Percentiles rank a stretch among this genome's conserved stretches.
Evolutionary conservation across 2,888 invertebrate species (phyloP).

Genomic region (Plagodis pulveraria): DNA sequence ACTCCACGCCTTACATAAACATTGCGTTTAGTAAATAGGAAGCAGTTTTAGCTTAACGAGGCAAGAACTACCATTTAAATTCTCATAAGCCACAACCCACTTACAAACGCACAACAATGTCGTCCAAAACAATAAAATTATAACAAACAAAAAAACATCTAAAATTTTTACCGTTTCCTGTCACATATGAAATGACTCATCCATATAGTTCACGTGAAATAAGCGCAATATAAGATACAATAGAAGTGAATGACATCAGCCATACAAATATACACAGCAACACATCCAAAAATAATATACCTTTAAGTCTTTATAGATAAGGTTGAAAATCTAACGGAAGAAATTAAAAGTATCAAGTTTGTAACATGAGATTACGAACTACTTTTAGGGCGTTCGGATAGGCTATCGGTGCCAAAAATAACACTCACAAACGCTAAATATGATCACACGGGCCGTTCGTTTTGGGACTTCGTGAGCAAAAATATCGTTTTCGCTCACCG

Average conservation of each 20-base stretch:
- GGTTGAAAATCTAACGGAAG: constrained; percentile 42
- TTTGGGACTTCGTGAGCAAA: too few relatives aligned
- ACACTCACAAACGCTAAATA: too few relatives aligned
- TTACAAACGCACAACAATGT: constrained; percentile 41
- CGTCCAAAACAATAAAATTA: constrained; percentile 54
- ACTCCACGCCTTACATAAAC: constrained; percentile 18
- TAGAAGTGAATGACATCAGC: constrained; percentile 59
- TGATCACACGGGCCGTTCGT: too few relatives aligned
- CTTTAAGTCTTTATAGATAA: constrained; percentile 33
- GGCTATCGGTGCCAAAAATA: too few relatives aligned
- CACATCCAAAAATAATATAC: constrained; percentile 5
- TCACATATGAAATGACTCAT: constrained; percentile 45
- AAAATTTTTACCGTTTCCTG: constrained; percentile 63
- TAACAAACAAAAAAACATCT: constrained; percentile 48
- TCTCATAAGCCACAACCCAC: constrained; percentile 43
- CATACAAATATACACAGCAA: constrained; percentile 34
- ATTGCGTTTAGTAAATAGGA: constrained; percentile 31
- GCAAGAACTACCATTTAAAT: constrained; percentile 42
- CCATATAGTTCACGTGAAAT: constrained; percentile 70
- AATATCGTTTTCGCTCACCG: too few relatives aligned
- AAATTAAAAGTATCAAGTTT: constrained; percentile 15
- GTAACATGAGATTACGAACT: constrained; percentile 41
- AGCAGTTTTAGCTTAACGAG: constrained; percentile 31
- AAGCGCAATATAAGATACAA: constrained; percentile 45
- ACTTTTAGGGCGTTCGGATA: too few relatives aligned